These are phyloP conservation scores for Galago senegalensis DNA, from an alignment of 2,797 vertebrate genomes.

Conservation along the genomic window DNA sequence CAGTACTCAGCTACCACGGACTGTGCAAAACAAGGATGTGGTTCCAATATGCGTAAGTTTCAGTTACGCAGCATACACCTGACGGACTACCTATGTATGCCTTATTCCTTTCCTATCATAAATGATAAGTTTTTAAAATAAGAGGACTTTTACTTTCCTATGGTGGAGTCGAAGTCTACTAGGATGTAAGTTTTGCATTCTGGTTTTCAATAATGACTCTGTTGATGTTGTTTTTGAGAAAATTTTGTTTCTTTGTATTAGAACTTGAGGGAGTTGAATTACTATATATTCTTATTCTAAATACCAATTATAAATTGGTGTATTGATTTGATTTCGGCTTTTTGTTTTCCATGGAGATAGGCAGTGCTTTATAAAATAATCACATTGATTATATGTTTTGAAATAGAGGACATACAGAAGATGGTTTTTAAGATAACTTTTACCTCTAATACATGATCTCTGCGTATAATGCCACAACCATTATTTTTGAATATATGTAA, in stretches of 20 bases:
- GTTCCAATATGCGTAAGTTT: neutral
- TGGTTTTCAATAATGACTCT: neutral
- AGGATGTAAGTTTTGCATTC: neutral
- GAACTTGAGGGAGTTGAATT: constrained; percentile 28
- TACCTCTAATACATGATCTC: neutral
- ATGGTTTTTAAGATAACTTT: neutral
- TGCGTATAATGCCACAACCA: neutral
- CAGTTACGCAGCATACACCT: neutral
- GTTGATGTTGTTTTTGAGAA: neutral
- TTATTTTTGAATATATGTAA: neutral
- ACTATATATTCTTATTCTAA: constrained; percentile 31
- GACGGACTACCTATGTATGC: neutral
- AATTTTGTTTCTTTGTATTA: constrained; percentile 27
- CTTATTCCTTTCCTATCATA: neutral
- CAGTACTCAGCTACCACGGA: neutral
- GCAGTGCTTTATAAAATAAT: constrained; percentile 40
- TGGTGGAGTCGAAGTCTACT: neutral
- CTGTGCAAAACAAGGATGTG: neutral
- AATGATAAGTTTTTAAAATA: constrained; percentile 10
- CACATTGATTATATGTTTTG: neutral
- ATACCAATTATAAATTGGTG: neutral
- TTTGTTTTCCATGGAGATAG: neutral
- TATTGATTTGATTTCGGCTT: constrained; percentile 24
- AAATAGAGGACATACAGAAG: neutral
- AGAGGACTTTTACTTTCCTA: neutral